Percentiles rank a stretch among this genome's conserved stretches.
phyloP scores from a whole-genome alignment of 2,888 invertebrate species.

The Drosophila kuntzei region DNA sequence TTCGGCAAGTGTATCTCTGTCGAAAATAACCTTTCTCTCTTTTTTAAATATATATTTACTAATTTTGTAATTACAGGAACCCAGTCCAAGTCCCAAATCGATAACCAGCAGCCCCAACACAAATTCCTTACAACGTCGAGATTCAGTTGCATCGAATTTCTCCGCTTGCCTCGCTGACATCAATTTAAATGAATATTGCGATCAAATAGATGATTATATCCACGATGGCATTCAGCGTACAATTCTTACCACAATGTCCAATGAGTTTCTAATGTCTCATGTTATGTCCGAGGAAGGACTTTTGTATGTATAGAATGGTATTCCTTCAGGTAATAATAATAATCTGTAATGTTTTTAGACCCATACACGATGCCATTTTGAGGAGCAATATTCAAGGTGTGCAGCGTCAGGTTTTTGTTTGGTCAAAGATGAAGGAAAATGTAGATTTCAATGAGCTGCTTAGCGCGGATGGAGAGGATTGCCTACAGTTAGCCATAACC shows the following conservation, averaged over 20 bases:
- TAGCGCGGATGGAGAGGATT: constrained; percentile 76
- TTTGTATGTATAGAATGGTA: constrained; percentile 40
- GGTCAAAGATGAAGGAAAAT: constrained; percentile 44
- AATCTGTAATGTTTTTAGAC: constrained; percentile 42
- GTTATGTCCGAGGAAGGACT: constrained; percentile 49
- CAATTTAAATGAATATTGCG: background rate
- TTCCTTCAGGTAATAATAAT: background rate
- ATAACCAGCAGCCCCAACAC: background rate
- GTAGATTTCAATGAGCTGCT: constrained; percentile 68
- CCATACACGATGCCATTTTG: constrained; percentile 75
- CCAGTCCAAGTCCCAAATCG: background rate
- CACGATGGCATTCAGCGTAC: constrained; percentile 18
- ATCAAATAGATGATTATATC: constrained; percentile 33
- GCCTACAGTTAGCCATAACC: constrained; percentile 76
- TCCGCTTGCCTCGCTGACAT: constrained; percentile 21
- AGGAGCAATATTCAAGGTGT: constrained; percentile 55
- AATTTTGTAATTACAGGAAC: constrained; percentile 17
- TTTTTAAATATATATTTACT: background rate
- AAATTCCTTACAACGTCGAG: constrained; percentile 27
- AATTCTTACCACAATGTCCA: constrained; percentile 50
- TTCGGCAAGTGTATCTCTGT: no score
- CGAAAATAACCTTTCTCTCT: no score
- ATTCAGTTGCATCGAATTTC: constrained; percentile 39
- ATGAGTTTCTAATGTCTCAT: constrained; percentile 43
- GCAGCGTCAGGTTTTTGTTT: constrained; percentile 69